These are phyloP conservation scores for Aldrovandia affinis DNA, from an alignment of 2,797 vertebrate species.

Conservation along the genomic window DNA sequence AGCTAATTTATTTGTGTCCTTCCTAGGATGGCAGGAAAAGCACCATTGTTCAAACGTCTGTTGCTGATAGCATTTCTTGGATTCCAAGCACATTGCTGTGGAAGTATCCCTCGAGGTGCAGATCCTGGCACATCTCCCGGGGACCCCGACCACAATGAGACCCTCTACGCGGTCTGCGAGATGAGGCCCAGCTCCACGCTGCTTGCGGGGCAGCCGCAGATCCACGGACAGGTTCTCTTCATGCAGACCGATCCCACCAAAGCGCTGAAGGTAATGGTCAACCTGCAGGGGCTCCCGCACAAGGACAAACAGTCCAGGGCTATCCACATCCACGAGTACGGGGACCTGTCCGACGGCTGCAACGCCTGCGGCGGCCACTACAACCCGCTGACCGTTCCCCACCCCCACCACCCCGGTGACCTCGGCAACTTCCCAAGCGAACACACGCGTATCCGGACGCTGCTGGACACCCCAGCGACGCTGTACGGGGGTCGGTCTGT, in stretches of 20 bases:
- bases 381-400: slow-evolving; percentile 77
- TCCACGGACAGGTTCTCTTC: slow-evolving; percentile 83
- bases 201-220: slow-evolving; percentile 65
- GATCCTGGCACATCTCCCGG: slow-evolving; percentile 42
- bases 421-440: slow-evolving; percentile 88
- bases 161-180: slow-evolving; percentile 73
- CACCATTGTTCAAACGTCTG: not conserved
- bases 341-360: slow-evolving; percentile 85
- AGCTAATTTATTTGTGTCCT: not conserved
- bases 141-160: slow-evolving; percentile 69
- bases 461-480: slow-evolving; percentile 65
- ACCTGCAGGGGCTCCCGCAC: slow-evolving; percentile 75
- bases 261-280: slow-evolving; percentile 74
- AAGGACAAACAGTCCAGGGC: slow-evolving; percentile 67
- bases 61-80: slow-evolving; percentile 52
- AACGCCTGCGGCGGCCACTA: slow-evolving; percentile 85
- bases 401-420: slow-evolving; percentile 89
- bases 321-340: slow-evolving; percentile 89
- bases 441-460: slow-evolving; percentile 72
- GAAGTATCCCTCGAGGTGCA: slow-evolving; percentile 13
- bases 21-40: slow-evolving; percentile 26
- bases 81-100: slow-evolving; percentile 42
- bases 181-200: slow-evolving; percentile 80
- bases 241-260: slow-evolving; percentile 73
- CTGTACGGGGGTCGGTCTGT: slow-evolving; percentile 76